Conservation (phyloP, 1,140 invertebrate species). For the Psilanteris sp. region DNA sequence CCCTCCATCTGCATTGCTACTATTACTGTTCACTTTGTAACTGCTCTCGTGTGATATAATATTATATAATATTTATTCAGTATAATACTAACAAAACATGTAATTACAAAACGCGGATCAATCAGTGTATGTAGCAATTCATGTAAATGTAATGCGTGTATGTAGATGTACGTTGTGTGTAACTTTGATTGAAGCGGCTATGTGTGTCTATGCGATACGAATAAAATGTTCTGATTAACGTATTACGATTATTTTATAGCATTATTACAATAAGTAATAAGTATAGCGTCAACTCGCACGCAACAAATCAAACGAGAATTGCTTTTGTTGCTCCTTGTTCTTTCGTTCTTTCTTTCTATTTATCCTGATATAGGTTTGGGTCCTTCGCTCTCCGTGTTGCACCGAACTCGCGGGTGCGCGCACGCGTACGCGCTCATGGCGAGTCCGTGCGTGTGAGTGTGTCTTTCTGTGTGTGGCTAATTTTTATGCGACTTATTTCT, state of each 20-base stretch:
- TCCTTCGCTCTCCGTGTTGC: too few relatives aligned
- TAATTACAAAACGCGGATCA: too few relatives aligned
- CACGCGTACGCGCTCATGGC: too few relatives aligned
- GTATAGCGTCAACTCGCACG: constrained; percentile 71
- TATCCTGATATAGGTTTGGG: neutral
- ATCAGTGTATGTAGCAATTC: too few relatives aligned
- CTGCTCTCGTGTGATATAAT: constrained; percentile 21
- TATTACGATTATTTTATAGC: constrained; percentile 75
- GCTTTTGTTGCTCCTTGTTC: constrained; percentile 41
- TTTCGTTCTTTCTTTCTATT: constrained; percentile 11
- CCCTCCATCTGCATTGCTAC: constrained; percentile 8
- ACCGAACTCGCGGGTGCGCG: too few relatives aligned
- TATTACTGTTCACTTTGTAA: constrained; percentile 8
- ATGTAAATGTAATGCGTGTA: constrained; percentile 26
- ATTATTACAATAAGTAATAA: constrained; percentile 73
- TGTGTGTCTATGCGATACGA: constrained; percentile 67
- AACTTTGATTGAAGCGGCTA: constrained; percentile 39
- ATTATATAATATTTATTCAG: neutral
- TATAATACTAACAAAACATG: too few relatives aligned
- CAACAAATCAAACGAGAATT: constrained; percentile 62
- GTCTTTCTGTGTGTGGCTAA: too few relatives aligned
- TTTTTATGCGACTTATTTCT: constrained; percentile 14
- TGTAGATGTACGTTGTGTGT: constrained; percentile 22
- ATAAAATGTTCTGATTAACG: constrained; percentile 66
- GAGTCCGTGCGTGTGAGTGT: too few relatives aligned